Percentiles rank a stretch among this genome's conserved stretches.
Evolutionary conservation across 2,797 vertebrate genomes (phyloP).

Genomic region (Orientallactaga sibirica): DNA sequence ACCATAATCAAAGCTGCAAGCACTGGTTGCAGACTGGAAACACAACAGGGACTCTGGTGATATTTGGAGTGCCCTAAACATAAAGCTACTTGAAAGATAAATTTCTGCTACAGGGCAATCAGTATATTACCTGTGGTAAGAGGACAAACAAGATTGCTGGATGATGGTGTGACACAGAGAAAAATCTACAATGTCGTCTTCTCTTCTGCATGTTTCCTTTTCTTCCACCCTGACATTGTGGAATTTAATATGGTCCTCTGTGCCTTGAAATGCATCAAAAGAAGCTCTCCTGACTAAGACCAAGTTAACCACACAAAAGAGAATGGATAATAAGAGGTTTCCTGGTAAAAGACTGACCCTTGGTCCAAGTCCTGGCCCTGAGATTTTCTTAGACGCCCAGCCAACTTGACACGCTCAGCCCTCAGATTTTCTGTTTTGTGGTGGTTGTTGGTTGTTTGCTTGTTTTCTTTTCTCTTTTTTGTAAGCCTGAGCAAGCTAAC

Average conservation of each 20-base stretch:
- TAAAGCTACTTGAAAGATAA: neutral
- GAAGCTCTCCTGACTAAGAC: neutral
- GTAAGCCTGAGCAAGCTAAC: neutral
- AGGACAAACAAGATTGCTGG: neutral
- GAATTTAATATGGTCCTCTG: neutral
- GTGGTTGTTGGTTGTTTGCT: no score
- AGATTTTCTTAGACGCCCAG: neutral
- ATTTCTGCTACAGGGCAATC: neutral
- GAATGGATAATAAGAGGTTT: accelerated
- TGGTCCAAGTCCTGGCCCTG: neutral
- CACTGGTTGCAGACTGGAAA: neutral
- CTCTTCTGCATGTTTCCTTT: neutral
- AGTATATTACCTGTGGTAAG: neutral
- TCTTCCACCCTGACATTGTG: neutral
- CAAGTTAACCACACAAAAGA: neutral
- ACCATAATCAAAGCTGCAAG: neutral
- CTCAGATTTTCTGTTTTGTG: neutral
- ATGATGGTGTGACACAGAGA: neutral
- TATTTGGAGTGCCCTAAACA: accelerated
- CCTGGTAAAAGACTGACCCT: neutral
- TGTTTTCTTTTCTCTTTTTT: no score
- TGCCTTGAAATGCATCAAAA: neutral
- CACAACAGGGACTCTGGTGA: neutral
- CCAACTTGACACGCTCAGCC: neutral
- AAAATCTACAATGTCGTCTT: neutral